Conservation (phyloP, 2,888 invertebrate species). For the Polydrusus cervinus region DNA sequence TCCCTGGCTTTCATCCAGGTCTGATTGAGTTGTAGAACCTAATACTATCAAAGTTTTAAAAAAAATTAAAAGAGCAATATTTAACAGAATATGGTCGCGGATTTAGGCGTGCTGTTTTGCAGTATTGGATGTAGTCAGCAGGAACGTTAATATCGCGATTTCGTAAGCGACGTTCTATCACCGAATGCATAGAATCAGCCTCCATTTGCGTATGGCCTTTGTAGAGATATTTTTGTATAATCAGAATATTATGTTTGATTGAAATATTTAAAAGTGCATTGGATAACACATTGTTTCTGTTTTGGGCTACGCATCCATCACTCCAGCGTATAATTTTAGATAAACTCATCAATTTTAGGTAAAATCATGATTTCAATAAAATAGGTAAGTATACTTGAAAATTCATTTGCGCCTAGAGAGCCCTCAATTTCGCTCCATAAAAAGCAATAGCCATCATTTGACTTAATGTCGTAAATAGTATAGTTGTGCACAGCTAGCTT, state of each 20-base stretch:
- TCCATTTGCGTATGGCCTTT: constrained; percentile 56
- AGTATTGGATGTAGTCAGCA: constrained; percentile 53
- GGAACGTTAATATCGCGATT: constrained; percentile 53
- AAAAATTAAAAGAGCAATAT: constrained; percentile 31
- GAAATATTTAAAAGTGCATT: constrained; percentile 41
- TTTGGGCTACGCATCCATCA: constrained; percentile 12
- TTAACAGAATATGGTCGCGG: constrained; percentile 52
- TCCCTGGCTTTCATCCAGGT: too few relatives aligned
- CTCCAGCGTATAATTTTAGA: constrained; percentile 17
- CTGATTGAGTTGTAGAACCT: too few relatives aligned
- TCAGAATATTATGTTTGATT: constrained; percentile 25
- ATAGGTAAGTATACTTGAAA: neutral
- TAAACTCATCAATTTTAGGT: constrained; percentile 3
- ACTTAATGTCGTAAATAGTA: constrained; percentile 58
- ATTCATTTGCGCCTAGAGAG: constrained; percentile 31
- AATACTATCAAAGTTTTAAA: neutral
- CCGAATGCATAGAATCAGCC: constrained; percentile 50
- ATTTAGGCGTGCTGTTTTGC: constrained; percentile 49
- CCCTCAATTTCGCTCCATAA: constrained; percentile 59
- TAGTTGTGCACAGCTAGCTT: constrained; percentile 57
- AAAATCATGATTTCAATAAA: neutral
- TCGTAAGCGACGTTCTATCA: constrained; percentile 44
- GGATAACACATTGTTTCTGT: constrained; percentile 23
- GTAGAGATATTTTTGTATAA: constrained; percentile 47
- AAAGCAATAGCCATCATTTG: constrained; percentile 57